Conservation (phyloP, 2,797 vertebrate genomes). For the Mus caroli region DNA sequence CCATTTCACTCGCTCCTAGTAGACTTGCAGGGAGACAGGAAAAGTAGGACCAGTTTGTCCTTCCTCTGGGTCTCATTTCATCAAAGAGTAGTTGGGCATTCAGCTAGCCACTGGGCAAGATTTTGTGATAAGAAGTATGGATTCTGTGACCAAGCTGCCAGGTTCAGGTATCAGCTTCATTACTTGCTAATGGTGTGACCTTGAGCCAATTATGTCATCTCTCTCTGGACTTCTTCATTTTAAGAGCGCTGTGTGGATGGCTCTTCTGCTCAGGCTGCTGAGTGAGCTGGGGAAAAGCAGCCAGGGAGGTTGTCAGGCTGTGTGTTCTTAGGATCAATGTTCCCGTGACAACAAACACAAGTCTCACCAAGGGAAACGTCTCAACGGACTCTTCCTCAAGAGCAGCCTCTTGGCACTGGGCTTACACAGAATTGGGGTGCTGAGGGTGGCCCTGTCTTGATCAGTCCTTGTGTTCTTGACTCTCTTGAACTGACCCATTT, state of each 20-base stretch:
- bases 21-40: background rate
- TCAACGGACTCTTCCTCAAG: background rate
- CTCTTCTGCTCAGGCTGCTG: background rate
- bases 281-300: background rate
- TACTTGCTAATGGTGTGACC: conserved; percentile 1
- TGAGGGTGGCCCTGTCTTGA: background rate
- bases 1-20: conserved; percentile 44
- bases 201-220: background rate
- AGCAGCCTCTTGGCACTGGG: background rate
- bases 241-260: background rate
- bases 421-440: background rate
- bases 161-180: conserved; percentile 35
- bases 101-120: background rate
- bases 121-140: background rate
- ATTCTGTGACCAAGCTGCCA: background rate
- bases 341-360: background rate
- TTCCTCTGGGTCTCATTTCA: conserved; percentile 41
- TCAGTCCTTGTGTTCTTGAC: background rate
- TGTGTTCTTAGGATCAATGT: background rate
- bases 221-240: conserved; percentile 32
- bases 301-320: background rate
- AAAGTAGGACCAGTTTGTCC: background rate
- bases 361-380: background rate
- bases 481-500: background rate
- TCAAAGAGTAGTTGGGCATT: background rate